Evolutionary conservation across 2,113 vertebrate genomes (phyloP).

Genomic region (Puffinus mauretanicus): DNA sequence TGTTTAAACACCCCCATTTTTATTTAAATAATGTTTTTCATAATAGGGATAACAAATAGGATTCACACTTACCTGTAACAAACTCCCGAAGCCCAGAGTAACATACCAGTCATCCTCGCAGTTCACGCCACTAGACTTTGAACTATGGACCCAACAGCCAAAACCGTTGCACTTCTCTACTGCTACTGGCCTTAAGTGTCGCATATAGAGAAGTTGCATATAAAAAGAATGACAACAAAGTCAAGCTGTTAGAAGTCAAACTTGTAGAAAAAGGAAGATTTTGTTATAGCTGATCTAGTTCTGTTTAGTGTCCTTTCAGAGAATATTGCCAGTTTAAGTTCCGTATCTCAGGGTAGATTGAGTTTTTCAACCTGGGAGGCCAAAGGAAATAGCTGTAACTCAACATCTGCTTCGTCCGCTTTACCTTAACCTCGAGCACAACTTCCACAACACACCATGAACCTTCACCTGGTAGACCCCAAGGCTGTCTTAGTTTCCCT

Average conservation of each 20-base stretch:
- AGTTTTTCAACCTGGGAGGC: constrained; percentile 14
- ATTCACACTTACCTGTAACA: background rate
- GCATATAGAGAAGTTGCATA: background rate
- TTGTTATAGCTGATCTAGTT: background rate
- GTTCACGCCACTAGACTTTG: background rate
- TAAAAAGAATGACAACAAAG: background rate
- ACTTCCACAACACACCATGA: background rate
- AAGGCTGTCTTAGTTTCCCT: background rate
- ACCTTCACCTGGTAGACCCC: background rate
- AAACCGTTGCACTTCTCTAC: background rate
- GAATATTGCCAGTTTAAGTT: background rate
- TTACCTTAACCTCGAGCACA: background rate
- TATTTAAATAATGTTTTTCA: background rate
- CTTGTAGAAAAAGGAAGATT: constrained; percentile 24
- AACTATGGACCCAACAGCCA: background rate
- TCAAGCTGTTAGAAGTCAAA: constrained; percentile 47
- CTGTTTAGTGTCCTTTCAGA: background rate
- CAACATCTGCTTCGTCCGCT: background rate
- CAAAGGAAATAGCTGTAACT: constrained; percentile 1
- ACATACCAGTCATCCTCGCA: background rate
- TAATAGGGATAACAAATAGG: background rate
- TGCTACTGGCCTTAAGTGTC: background rate
- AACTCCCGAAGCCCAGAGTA: background rate
- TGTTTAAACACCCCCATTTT: background rate
- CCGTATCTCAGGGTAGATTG: background rate